Conservation (phyloP, 2,888 invertebrate species). For the Resseliella maxima region DNA sequence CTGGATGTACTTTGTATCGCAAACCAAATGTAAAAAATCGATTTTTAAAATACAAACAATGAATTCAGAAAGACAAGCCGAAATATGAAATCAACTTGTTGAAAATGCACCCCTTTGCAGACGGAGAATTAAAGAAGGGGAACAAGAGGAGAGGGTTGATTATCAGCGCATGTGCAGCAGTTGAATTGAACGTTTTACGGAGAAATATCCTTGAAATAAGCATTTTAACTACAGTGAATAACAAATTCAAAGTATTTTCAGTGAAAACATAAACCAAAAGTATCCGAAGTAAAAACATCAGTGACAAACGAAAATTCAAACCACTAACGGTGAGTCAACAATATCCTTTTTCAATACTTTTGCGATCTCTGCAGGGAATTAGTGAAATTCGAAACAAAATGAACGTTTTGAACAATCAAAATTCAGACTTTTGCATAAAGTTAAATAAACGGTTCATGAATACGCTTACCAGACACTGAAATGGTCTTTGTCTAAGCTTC, state of each 20-base stretch:
- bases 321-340: neutral
- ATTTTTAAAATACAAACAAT: neutral
- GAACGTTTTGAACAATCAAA: no score
- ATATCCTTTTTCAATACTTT: neutral
- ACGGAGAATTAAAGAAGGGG: neutral
- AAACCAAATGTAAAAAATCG: neutral
- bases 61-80: neutral
- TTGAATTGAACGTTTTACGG: slow-evolving; percentile 8
- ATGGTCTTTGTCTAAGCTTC: no score
- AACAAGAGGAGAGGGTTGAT: neutral
- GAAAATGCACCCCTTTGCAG: neutral
- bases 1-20: neutral
- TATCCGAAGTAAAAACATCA: no score
- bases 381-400: neutral
- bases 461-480: no score
- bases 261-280: neutral
- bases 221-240: no score
- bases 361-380: neutral
- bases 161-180: neutral
- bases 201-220: no score
- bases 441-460: no score
- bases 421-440: no score
- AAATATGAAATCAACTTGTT: slow-evolving; percentile 9
- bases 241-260: neutral
- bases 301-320: neutral